Percentiles rank a stretch among this genome's conserved stretches.
phyloP scores from a whole-genome alignment of 2,888 invertebrate genomes.

The Drosophila ustulata region DNA sequence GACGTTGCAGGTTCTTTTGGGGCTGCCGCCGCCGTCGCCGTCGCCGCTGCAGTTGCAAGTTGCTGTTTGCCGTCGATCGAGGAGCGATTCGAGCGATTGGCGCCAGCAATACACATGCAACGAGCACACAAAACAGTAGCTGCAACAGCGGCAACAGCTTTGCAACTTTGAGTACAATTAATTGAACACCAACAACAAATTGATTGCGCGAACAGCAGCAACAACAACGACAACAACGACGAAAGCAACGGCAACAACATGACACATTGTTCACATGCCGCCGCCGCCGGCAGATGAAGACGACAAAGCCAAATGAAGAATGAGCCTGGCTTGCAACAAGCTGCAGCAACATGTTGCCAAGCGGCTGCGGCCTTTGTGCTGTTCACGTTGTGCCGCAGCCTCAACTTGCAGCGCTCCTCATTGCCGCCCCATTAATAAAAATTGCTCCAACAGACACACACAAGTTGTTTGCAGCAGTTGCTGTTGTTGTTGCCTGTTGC shows the following conservation, averaged over 20 bases:
- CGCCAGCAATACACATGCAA: conserved; percentile 56
- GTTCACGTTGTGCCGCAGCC: conserved; percentile 32
- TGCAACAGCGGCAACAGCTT: conserved; percentile 67
- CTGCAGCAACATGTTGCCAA: conserved; percentile 62
- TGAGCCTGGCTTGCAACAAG: conserved; percentile 51
- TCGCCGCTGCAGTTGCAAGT: conserved; percentile 29
- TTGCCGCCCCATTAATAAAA: conserved; percentile 70
- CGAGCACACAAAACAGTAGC: conserved; percentile 38
- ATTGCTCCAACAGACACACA: conserved; percentile 42
- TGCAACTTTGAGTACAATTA: conserved; percentile 75
- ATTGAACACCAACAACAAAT: conserved; percentile 80
- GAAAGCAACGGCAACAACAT: conserved; percentile 66
- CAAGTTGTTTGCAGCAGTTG: conserved; percentile 57
- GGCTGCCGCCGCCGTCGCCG: conserved; percentile 36
- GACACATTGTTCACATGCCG: conserved; percentile 79
- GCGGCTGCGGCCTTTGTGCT: conserved; percentile 49
- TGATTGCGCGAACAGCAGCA: conserved; percentile 75
- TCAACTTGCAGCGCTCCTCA: conserved; percentile 22
- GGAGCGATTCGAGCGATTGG: conserved; percentile 56
- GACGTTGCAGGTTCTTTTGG: conserved; percentile 27
- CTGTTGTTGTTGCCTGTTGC: conserved; percentile 31
- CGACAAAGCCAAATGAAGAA: conserved; percentile 62
- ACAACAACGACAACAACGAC: conserved; percentile 55
- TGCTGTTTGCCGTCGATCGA: conserved; percentile 38
- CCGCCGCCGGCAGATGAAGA: conserved; percentile 68